Conservation (phyloP, 2,888 invertebrate species). For the Apoderus coryli region DNA sequence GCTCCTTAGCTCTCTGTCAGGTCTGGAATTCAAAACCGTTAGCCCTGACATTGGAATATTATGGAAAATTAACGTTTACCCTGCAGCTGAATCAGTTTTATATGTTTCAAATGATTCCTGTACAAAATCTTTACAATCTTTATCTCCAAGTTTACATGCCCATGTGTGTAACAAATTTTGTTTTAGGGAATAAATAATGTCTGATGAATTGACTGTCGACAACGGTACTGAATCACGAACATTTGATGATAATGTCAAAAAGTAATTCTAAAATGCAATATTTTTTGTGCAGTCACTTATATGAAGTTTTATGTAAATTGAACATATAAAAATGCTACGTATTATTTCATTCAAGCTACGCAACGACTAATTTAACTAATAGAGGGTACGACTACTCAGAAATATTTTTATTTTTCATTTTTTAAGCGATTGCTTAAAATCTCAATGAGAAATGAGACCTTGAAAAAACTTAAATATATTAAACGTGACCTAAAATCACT, state of each 20-base stretch:
- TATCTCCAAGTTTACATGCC: constrained; percentile 46
- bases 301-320: too few species aligned
- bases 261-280: constrained; percentile 10
- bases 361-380: too few species aligned
- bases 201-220: constrained; percentile 3
- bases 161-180: constrained; percentile 42
- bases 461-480: too few species aligned
- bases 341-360: too few species aligned
- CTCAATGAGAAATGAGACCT: too few species aligned
- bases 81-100: constrained; percentile 23
- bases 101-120: constrained; percentile 18
- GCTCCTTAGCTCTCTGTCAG: constrained; percentile 48
- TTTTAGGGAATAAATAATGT: constrained; percentile 40
- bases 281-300: too few species aligned
- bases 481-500: too few species aligned
- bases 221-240: constrained; percentile 10
- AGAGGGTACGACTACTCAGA: too few species aligned
- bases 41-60: neutral
- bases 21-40: constrained; percentile 25
- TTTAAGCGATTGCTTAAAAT: too few species aligned
- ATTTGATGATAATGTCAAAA: constrained; percentile 6
- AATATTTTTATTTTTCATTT: too few species aligned
- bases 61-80: neutral
- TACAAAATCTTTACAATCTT: constrained; percentile 39
- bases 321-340: too few species aligned